phyloP scores from a whole-genome alignment of 2,888 invertebrate species.

The Epiblema foenella region DNA sequence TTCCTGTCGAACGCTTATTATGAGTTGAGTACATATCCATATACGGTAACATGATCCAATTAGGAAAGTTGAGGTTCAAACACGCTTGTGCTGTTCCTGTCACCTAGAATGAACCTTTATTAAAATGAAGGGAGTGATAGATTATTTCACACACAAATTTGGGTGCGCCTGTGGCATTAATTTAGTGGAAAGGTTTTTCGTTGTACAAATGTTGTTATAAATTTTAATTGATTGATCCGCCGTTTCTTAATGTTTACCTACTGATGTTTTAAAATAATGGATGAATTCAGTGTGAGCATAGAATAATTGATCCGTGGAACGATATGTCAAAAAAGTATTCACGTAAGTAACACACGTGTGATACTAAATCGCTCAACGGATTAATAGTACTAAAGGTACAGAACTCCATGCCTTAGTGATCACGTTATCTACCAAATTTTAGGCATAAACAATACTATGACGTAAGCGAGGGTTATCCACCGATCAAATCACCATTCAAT shows the following conservation, averaged over 20 bases:
- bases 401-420: too few species aligned
- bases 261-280: not conserved
- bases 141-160: constrained; percentile 13
- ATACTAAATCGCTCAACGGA: too few species aligned
- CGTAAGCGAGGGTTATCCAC: too few species aligned
- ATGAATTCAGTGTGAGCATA: not conserved
- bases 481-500: too few species aligned
- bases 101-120: constrained; percentile 12
- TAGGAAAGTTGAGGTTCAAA: constrained; percentile 21
- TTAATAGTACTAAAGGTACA: too few species aligned
- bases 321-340: too few species aligned
- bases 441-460: too few species aligned
- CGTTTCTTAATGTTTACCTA: not conserved
- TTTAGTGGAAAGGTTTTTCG: constrained; percentile 13
- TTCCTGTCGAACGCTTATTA: not conserved
- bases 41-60: constrained; percentile 11
- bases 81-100: constrained; percentile 3
- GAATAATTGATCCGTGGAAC: too few species aligned
- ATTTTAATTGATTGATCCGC: constrained; percentile 35
- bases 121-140: constrained; percentile 25
- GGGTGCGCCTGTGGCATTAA: constrained; percentile 6
- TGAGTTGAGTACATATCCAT: not conserved
- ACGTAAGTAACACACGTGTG: too few species aligned
- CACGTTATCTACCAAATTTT: too few species aligned
- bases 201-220: not conserved